Base-by-base conservation (phyloP, 2,888 invertebrate species). In the Amphipyra tragopoginis region DNA sequence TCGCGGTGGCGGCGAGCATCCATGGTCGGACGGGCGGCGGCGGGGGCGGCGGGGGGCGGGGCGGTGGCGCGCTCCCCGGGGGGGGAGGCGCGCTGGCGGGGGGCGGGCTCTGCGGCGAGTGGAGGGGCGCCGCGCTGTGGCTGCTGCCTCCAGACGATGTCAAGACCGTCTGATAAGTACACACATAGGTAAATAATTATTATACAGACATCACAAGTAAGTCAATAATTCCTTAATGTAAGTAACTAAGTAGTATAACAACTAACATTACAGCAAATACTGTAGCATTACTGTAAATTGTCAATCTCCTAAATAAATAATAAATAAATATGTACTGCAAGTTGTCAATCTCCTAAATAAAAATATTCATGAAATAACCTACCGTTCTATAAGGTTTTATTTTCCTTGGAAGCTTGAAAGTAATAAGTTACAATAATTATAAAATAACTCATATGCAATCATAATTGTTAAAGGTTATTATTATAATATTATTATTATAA, bases 401-500 rank as follows among this genome's bases (percentile, higher is more conserved):
- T 83, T 86, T 93, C 87, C 88, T 87, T 66, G 90, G 59, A 65
- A 61, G 93, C 93, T 92, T 93, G 91, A 63, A 89, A 89, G 26
- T 47, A 43, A 9, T 9, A 47, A 26, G 40, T 0, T 0, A 29
- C 29, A n/a, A 7, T 33, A 26, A 44, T 0, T 0, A 4, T 7
- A n/a, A 7, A 21, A 47, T 10, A 10, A 36, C n/a, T n/a, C n/a
- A n/a, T n/a, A n/a, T n/a, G 3, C 36, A 36, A 36, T 7, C 6
- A 0, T 7, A 36, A 36, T 3, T 36, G 36, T 11, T 10, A 36
- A 7, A n/a, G n/a, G n/a, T n/a, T n/a, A n/a, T n/a, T n/a, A n/a
- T n/a, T n/a, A n/a, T n/a, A n/a, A n/a, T n/a, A n/a, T n/a, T n/a
- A n/a, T n/a, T n/a, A n/a, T n/a, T n/a, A n/a, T n/a, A n/a, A n/a